Evolutionary conservation across 2,888 invertebrate species (phyloP), one percentile per base, ranked within the genome.

Genomic region (Melanargia galathea): DNA sequence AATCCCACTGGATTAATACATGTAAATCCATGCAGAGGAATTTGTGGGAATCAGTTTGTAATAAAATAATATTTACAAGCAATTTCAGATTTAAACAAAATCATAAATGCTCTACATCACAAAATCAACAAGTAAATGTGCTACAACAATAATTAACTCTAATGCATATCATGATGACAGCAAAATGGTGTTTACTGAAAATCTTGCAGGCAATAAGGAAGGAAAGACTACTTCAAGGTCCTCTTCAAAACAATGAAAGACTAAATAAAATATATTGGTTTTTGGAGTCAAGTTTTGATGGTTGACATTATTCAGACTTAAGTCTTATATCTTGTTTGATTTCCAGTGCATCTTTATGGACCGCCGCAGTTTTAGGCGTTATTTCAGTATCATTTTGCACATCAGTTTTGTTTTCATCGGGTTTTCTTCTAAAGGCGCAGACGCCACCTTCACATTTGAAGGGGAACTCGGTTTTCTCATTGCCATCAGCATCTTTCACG

Each of bases 401-500:
- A 18, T 71, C 70, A 40, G 74, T 71, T 49, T 70, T 73, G 45
- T 75, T 75, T 22, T 72, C 72, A 62, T 71, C 62, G 18, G 60
- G 20, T 73, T 82, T 86, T 55, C 74, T 79, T 46, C 77, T 72
- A 67, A 86, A 90, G 1, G 82, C 80, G 65, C 93, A 94, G 0
- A 87, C 91, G 0, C 92, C 93, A 35, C 93, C 93, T 74, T 92
- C 92, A 72, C 93, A 93, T 66, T 92, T 88, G 69, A 93, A 93
- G 10, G 93, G 93, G 62, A 93, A 92, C 70, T 93, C 92, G 0
- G 93, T 93, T 46, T 91, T 91, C 20, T 72, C 73, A 73, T 93
- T 93, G 22, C 93, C 93, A 57, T 93, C 87, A 20, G 90, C 93
- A 70, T 93, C 93, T 77, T 94, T 93, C 62, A 93, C 93, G 61